phyloP scores from a whole-genome alignment of 2,797 vertebrate species.

The Pempheris klunzingeri region DNA sequence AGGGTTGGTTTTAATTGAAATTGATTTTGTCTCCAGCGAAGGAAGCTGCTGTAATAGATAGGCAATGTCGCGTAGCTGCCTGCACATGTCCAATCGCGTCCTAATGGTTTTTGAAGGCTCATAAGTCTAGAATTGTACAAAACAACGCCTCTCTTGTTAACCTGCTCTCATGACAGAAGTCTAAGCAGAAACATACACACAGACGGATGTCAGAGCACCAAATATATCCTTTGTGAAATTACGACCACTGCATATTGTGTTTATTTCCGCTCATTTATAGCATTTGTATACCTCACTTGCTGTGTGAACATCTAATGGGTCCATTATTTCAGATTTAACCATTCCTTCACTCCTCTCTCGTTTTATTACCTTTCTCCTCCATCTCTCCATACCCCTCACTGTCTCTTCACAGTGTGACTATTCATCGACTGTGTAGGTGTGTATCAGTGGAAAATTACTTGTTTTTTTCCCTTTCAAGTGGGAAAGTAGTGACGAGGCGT shows the following conservation, averaged over 20 bases:
- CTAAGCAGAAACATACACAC: background rate
- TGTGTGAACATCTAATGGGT: slow-evolving; percentile 41
- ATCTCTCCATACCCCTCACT: slow-evolving; percentile 29
- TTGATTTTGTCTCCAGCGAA: slow-evolving; percentile 78
- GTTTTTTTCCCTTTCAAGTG: slow-evolving; percentile 47
- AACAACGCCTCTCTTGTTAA: slow-evolving; percentile 48
- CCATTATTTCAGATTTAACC: slow-evolving; percentile 36
- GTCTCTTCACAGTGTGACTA: slow-evolving; percentile 39
- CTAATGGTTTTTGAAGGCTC: slow-evolving; percentile 57
- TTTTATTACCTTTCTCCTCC: slow-evolving; percentile 38
- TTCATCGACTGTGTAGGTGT: slow-evolving; percentile 64
- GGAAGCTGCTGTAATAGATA: slow-evolving; percentile 77
- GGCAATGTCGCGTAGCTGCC: slow-evolving; percentile 46
- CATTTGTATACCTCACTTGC: slow-evolving; percentile 30
- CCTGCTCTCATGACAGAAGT: slow-evolving; percentile 10
- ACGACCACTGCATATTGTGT: slow-evolving; percentile 28
- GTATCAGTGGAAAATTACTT: slow-evolving; percentile 55
- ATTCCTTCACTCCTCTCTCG: slow-evolving; percentile 11
- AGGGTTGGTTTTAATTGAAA: slow-evolving; percentile 83
- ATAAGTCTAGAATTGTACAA: slow-evolving; percentile 45
- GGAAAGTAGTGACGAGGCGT: slow-evolving; percentile 58
- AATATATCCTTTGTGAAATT: slow-evolving; percentile 3
- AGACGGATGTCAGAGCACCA: background rate
- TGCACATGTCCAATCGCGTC: slow-evolving; percentile 55
- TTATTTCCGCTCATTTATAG: slow-evolving; percentile 35